These are phyloP conservation scores for Vanessa tameamea DNA, from an alignment of 1,140 invertebrate genomes.

Conservation along the genomic window DNA sequence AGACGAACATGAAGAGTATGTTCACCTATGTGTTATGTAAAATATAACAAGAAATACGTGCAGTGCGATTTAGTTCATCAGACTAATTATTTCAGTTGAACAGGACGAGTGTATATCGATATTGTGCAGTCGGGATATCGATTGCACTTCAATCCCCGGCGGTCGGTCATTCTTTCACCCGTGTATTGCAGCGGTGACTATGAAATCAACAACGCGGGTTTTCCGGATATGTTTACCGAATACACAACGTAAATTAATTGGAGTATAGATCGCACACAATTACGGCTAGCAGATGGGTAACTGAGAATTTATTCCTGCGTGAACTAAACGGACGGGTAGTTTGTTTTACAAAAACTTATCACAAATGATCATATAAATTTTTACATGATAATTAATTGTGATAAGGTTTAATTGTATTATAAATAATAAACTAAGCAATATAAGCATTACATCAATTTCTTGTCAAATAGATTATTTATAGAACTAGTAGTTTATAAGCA, in stretches of 20 bases:
- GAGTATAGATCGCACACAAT: slow-evolving; percentile 52
- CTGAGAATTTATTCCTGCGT: slow-evolving; percentile 49
- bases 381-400: too few species aligned
- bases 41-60: neutral
- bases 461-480: too few species aligned
- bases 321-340: slow-evolving; percentile 32
- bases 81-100: slow-evolving; percentile 2
- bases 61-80: neutral
- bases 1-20: too few species aligned
- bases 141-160: slow-evolving; percentile 22
- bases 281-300: slow-evolving; percentile 41
- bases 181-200: slow-evolving; percentile 18
- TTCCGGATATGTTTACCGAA: slow-evolving; percentile 36
- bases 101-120: slow-evolving; percentile 9
- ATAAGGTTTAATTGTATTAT: too few species aligned
- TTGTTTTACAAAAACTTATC: too few species aligned
- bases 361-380: too few species aligned
- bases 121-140: slow-evolving; percentile 16
- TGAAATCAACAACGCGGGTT: slow-evolving; percentile 29
- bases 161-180: slow-evolving; percentile 23
- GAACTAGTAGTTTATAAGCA: too few species aligned
- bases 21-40: too few species aligned
- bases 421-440: too few species aligned
- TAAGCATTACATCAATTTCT: too few species aligned
- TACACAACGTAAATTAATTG: slow-evolving; percentile 53